Conservation (phyloP, 2,113 vertebrate species). For the Mystacornis crossleyi region DNA sequence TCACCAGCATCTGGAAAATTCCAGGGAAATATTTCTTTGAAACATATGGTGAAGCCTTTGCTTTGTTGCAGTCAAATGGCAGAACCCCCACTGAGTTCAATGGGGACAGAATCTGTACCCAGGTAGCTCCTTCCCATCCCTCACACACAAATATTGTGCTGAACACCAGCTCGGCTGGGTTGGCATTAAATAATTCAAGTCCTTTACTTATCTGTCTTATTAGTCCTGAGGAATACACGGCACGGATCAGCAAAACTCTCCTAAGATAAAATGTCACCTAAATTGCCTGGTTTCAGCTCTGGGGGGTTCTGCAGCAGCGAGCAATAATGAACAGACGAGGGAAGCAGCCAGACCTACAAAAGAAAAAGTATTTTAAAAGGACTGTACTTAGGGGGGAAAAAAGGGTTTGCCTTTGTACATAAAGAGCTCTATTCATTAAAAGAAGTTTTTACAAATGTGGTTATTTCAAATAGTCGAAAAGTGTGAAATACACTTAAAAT, state of each 20-base stretch:
- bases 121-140: not conserved
- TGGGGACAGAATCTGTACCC: not conserved
- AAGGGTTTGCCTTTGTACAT: slow-evolving; percentile 51
- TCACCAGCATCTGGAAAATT: not conserved
- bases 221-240: not conserved
- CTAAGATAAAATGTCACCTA: not conserved
- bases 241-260: not conserved
- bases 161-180: not conserved
- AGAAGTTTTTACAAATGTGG: slow-evolving; percentile 56
- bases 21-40: not conserved
- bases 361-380: slow-evolving; percentile 43
- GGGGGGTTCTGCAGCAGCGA: slow-evolving; percentile 27
- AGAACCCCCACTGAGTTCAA: not conserved
- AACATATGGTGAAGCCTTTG: not conserved
- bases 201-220: slow-evolving; percentile 39
- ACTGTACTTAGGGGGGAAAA: not conserved
- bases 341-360: slow-evolving; percentile 71
- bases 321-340: slow-evolving; percentile 67
- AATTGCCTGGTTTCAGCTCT: not conserved
- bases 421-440: slow-evolving; percentile 64
- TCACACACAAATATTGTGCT: not conserved
- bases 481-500: slow-evolving; percentile 62
- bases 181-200: not conserved
- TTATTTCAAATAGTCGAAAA: slow-evolving; percentile 57
- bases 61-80: not conserved